Percentiles rank a stretch among this genome's conserved stretches.
Evolutionary conservation across 2,113 vertebrate species (phyloP).

Genomic region (Azemiops feae): DNA sequence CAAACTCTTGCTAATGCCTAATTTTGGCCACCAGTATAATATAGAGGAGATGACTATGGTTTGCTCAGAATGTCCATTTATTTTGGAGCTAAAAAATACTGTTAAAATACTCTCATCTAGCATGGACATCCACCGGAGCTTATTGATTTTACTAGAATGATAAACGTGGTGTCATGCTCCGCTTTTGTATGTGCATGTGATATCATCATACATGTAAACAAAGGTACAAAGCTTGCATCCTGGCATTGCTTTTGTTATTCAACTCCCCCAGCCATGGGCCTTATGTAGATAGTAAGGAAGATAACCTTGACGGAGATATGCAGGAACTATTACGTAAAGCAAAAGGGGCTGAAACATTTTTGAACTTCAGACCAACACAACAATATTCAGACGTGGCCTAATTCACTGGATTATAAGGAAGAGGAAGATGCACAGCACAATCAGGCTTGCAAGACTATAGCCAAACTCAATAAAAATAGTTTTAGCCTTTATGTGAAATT

Average conservation of each 20-base stretch:
- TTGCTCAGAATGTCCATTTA: not conserved
- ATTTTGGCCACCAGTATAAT: not conserved
- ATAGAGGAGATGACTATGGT: too few species aligned
- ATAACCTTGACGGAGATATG: not conserved
- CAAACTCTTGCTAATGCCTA: not conserved
- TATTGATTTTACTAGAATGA: not conserved
- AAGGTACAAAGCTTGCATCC: not conserved
- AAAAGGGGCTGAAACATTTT: not conserved
- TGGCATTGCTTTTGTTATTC: not conserved
- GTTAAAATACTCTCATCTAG: not conserved
- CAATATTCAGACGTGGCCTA: not conserved
- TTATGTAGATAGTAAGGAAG: not conserved
- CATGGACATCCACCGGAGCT: not conserved
- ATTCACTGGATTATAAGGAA: not conserved
- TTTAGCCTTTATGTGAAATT: not conserved
- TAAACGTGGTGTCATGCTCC: not conserved
- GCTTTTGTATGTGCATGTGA: not conserved
- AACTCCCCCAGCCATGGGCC: not conserved
- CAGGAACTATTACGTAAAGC: not conserved
- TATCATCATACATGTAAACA: not conserved
- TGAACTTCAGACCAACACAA: not conserved
- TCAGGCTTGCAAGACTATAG: not conserved
- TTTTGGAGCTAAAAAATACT: not conserved
- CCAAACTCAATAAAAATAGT: not conserved
- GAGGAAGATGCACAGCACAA: not conserved